Percentiles rank a stretch among this genome's conserved stretches.
phyloP scores from a whole-genome alignment of 2,113 vertebrate genomes.

The Vulpes ferrilata region DNA sequence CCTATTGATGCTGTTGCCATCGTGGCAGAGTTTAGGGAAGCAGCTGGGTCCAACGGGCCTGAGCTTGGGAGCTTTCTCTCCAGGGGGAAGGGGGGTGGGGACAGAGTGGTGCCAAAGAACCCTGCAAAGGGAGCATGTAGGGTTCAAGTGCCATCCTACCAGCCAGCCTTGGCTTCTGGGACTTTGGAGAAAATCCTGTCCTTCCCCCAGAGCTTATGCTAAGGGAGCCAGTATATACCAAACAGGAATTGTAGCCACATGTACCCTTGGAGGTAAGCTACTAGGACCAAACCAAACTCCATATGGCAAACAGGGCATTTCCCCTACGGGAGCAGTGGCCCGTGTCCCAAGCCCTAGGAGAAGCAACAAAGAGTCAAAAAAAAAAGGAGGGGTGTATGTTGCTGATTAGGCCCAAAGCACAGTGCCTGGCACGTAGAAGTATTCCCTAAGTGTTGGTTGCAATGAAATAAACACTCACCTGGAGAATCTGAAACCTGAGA shows the following conservation, averaged over 20 bases:
- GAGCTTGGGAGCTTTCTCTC: slow-evolving; percentile 62
- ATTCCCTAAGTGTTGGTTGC: background rate
- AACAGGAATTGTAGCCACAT: background rate
- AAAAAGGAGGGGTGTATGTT: background rate
- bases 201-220: slow-evolving; percentile 21
- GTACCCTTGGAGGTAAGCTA: background rate
- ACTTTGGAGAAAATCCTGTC: background rate
- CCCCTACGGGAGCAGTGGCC: background rate
- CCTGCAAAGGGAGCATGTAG: slow-evolving; percentile 62
- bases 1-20: slow-evolving; percentile 32
- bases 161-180: background rate
- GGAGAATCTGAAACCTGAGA: slow-evolving; percentile 55
- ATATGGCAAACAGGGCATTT: background rate
- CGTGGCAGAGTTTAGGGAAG: slow-evolving; percentile 1
- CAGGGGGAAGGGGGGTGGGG: background rate
- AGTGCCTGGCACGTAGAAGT: background rate
- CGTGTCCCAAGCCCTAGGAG: background rate
- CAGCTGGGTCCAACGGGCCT: slow-evolving; percentile 4
- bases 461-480: slow-evolving; percentile 64
- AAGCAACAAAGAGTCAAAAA: background rate
- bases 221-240: background rate
- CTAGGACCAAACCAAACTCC: background rate
- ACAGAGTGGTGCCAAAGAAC: slow-evolving; percentile 70
- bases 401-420: background rate
- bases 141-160: background rate